Conservation (phyloP, 2,113 vertebrate species). For the Naja naja region DNA sequence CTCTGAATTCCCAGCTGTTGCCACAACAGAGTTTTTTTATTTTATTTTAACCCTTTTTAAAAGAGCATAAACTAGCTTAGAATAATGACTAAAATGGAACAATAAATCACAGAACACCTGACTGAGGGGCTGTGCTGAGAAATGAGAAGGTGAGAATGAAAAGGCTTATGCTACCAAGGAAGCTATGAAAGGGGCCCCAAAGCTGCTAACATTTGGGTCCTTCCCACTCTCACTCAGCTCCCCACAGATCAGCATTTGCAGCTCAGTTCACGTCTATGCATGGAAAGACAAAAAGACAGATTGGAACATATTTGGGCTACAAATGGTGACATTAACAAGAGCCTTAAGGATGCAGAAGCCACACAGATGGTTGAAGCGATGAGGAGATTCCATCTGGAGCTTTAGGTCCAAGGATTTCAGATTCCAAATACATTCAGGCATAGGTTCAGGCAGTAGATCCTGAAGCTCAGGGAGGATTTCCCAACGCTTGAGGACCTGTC, state of each 20-base stretch:
- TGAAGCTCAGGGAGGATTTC: neutral
- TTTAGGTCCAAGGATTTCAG: neutral
- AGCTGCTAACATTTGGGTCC: conserved; percentile 46
- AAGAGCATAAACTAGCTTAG: conserved; percentile 64
- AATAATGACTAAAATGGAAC: conserved; percentile 60
- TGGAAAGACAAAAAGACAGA: neutral
- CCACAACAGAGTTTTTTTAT: conserved; percentile 54
- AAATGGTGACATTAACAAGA: neutral
- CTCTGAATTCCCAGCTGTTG: conserved; percentile 62
- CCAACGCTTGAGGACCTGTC: neutral
- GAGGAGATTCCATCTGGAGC: neutral
- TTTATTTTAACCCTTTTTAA: conserved; percentile 46
- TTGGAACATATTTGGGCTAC: no score
- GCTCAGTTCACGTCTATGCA: neutral
- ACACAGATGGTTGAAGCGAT: neutral
- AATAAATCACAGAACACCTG: conserved; percentile 70
- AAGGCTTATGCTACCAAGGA: conserved; percentile 42
- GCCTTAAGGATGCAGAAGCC: neutral
- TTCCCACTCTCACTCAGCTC: neutral
- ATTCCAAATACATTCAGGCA: neutral
- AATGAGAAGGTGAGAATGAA: neutral
- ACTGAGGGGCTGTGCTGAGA: conserved; percentile 34
- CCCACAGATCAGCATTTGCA: neutral
- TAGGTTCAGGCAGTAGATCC: neutral
- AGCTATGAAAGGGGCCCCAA: conserved; percentile 17